Conservation (phyloP, 2,888 invertebrate species). For the Lochmaea capreae region DNA sequence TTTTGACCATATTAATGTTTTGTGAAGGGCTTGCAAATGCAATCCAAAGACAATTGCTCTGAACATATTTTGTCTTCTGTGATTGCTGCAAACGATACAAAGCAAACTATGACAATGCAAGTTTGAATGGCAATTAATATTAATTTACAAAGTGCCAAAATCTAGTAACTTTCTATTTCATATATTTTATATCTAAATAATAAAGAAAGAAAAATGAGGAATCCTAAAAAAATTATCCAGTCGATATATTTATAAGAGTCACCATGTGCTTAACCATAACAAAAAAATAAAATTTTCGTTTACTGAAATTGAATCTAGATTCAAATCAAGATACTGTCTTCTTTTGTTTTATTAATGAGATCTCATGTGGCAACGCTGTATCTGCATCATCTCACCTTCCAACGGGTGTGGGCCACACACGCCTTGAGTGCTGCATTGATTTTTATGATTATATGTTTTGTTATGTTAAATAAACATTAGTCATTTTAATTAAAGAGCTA, state of each 20-base stretch:
- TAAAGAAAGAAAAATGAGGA: neutral
- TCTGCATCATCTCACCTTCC: constrained; percentile 44
- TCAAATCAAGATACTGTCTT: constrained; percentile 24
- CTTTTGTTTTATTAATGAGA: constrained; percentile 32
- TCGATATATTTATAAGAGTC: too few relatives aligned
- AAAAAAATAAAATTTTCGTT: neutral
- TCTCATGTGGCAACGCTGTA: constrained; percentile 33
- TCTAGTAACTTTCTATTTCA: too few relatives aligned
- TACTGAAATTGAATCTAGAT: constrained; percentile 18
- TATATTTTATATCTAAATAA: too few relatives aligned
- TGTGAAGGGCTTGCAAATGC: too few relatives aligned
- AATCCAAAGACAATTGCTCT: too few relatives aligned
- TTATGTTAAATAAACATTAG: constrained; percentile 65
- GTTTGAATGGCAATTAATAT: too few relatives aligned
- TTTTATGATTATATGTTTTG: constrained; percentile 64
- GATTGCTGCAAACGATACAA: too few relatives aligned
- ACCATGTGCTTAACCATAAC: neutral
- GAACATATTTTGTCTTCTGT: too few relatives aligned
- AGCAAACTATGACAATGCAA: too few relatives aligned
- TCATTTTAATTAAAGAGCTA: constrained; percentile 64
- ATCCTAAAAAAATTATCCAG: neutral
- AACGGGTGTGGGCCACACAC: constrained; percentile 62
- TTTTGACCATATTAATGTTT: too few relatives aligned
- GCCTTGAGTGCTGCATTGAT: constrained; percentile 52
- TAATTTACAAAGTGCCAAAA: too few relatives aligned